phyloP scores from a whole-genome alignment of 2,888 invertebrate genomes.

The Drosophila crucigera region DNA sequence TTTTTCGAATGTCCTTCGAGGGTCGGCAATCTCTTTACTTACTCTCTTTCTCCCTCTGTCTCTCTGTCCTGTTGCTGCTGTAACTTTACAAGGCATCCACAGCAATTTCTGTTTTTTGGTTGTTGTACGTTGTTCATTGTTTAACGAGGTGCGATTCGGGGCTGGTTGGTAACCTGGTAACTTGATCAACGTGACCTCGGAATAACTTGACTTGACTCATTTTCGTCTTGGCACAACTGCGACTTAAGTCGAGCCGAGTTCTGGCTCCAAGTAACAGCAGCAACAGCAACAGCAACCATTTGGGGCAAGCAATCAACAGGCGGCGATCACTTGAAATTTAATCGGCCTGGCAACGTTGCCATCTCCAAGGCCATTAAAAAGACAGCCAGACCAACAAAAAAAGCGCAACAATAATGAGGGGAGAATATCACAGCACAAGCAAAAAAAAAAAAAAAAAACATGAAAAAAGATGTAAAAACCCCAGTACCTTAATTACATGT shows the following conservation, averaged over 20 bases:
- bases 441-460: background rate
- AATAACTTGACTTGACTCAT: slow-evolving; percentile 64
- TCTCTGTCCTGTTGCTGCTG: background rate
- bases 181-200: slow-evolving; percentile 76
- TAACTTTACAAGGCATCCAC: slow-evolving; percentile 12
- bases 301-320: slow-evolving; percentile 37
- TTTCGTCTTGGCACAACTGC: slow-evolving; percentile 27
- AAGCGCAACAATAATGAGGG: slow-evolving; percentile 25
- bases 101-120: slow-evolving; percentile 35
- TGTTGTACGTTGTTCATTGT: background rate
- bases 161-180: slow-evolving; percentile 48
- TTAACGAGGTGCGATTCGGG: slow-evolving; percentile 43
- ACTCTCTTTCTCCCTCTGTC: background rate
- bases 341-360: slow-evolving; percentile 51
- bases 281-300: background rate
- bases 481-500: slow-evolving; percentile 49
- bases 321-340: slow-evolving; percentile 67
- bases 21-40: slow-evolving; percentile 31
- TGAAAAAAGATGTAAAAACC: slow-evolving; percentile 25
- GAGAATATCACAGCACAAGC: slow-evolving; percentile 16
- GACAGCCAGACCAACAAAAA: background rate
- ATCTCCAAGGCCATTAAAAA: slow-evolving; percentile 45
- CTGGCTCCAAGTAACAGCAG: slow-evolving; percentile 24
- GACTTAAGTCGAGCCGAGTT: slow-evolving; percentile 28
- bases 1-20: slow-evolving; percentile 52